phyloP scores from a whole-genome alignment of 1,140 invertebrate species.

The Leptopilina boulardi region DNA sequence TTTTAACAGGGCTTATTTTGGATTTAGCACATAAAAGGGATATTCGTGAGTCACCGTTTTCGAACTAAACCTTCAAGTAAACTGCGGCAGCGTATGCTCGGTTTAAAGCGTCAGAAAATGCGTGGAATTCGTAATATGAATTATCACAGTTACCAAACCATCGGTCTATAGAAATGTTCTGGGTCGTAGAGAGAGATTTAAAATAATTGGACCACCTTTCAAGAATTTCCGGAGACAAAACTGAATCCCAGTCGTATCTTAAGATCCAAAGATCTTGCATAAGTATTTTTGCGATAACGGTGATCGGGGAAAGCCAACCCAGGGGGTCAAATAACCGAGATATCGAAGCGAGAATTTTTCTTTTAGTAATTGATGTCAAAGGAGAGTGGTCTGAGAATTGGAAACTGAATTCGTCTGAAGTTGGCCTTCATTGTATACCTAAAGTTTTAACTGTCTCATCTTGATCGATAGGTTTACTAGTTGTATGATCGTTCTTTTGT shows the following conservation, averaged over 20 bases:
- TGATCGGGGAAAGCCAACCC: constrained; percentile 24
- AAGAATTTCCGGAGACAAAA: neutral
- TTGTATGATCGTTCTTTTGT: neutral
- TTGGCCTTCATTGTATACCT: neutral
- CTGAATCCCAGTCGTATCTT: constrained; percentile 16
- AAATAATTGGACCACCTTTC: constrained; percentile 15
- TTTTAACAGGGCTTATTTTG: constrained; percentile 60
- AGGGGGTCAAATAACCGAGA: constrained; percentile 31
- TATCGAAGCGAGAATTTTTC: neutral
- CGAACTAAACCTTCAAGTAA: neutral
- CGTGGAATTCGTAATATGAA: constrained; percentile 38
- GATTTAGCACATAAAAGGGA: constrained; percentile 58
- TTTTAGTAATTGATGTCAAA: neutral
- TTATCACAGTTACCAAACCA: neutral
- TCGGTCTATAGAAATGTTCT: neutral
- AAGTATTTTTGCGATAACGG: constrained; percentile 6
- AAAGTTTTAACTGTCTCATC: neutral
- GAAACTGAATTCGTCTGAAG: neutral
- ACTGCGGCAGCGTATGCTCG: constrained; percentile 24
- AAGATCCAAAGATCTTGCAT: constrained; percentile 33
- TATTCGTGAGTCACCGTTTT: constrained; percentile 30
- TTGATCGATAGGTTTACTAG: neutral
- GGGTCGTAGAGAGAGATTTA: neutral
- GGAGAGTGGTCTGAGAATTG: neutral
- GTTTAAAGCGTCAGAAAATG: constrained; percentile 37